Conservation (phyloP, 2,888 invertebrate genomes). For the Chrysotoxum bicinctum region DNA sequence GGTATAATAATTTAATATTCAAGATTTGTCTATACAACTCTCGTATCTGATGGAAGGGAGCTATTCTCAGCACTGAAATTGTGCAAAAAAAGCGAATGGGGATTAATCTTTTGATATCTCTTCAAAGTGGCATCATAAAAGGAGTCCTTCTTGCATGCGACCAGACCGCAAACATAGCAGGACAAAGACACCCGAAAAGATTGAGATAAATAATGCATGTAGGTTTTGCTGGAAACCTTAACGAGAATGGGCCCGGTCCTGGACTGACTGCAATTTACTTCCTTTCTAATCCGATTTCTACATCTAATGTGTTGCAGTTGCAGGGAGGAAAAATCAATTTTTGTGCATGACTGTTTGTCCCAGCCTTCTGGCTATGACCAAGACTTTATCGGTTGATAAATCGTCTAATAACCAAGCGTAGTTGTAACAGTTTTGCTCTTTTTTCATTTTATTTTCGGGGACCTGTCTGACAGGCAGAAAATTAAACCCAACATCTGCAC, state of each 20-base stretch:
- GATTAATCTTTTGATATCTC: conserved; percentile 21
- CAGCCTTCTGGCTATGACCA: neutral
- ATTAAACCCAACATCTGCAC: conserved; percentile 3
- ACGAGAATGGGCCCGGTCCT: neutral
- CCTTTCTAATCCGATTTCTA: conserved; percentile 8
- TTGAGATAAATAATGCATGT: conserved; percentile 17
- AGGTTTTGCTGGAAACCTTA: neutral
- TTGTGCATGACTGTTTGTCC: neutral
- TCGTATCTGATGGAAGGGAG: neutral
- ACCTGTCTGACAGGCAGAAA: conserved; percentile 3
- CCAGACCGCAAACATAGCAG: neutral
- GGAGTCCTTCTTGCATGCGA: neutral
- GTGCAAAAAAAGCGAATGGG: conserved; percentile 1
- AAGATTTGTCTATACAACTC: conserved; percentile 4
- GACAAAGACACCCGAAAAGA: neutral
- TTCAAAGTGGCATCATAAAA: neutral
- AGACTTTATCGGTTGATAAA: conserved; percentile 6
- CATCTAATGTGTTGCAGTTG: neutral
- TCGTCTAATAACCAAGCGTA: neutral
- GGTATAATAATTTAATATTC: conserved; percentile 25
- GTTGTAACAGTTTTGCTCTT: neutral
- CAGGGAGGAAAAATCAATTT: neutral
- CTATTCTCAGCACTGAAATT: neutral
- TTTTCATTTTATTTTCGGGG: neutral
- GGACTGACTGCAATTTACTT: neutral